phyloP scores from a whole-genome alignment of 1,140 invertebrate genomes.

The Drosophila sproati region DNA sequence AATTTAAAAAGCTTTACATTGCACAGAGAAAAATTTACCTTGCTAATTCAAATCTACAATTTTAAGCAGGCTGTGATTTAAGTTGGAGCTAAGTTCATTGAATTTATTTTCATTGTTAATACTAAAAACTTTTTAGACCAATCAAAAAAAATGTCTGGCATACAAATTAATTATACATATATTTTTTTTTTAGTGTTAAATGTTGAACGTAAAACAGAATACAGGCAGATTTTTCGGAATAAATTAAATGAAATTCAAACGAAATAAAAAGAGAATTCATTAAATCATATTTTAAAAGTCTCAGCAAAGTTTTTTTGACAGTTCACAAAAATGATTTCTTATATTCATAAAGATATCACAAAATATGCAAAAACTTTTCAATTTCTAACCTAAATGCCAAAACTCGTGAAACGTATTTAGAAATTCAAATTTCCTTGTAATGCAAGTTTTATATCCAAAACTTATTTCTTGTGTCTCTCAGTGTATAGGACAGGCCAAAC shows the following conservation, averaged over 20 bases:
- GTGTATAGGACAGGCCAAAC: slow-evolving; percentile 31
- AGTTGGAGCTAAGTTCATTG: too few species aligned
- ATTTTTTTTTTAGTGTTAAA: too few species aligned
- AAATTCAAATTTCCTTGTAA: slow-evolving; percentile 24
- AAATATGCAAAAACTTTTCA: slow-evolving; percentile 6
- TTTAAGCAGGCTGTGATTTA: too few species aligned
- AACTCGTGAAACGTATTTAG: slow-evolving; percentile 3
- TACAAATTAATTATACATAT: too few species aligned
- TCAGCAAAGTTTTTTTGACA: background rate
- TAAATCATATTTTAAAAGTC: background rate
- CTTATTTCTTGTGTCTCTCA: background rate
- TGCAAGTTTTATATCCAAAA: slow-evolving; percentile 7
- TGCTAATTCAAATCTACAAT: background rate
- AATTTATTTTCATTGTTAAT: too few species aligned
- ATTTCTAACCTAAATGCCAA: background rate
- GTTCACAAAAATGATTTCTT: background rate
- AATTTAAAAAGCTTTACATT: slow-evolving; percentile 59
- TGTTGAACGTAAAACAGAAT: too few species aligned
- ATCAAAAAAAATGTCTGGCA: too few species aligned
- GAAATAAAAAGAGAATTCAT: background rate
- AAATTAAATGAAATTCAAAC: background rate
- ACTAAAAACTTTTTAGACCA: too few species aligned
- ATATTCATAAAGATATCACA: background rate
- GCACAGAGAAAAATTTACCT: slow-evolving; percentile 10
- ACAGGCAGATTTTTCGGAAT: too few species aligned